A percentile compares a stretch with the other conserved stretches of the same genome.
Evolutionary conservation across 2,888 invertebrate species (phyloP).

Genomic region (Coenonympha arcania): DNA sequence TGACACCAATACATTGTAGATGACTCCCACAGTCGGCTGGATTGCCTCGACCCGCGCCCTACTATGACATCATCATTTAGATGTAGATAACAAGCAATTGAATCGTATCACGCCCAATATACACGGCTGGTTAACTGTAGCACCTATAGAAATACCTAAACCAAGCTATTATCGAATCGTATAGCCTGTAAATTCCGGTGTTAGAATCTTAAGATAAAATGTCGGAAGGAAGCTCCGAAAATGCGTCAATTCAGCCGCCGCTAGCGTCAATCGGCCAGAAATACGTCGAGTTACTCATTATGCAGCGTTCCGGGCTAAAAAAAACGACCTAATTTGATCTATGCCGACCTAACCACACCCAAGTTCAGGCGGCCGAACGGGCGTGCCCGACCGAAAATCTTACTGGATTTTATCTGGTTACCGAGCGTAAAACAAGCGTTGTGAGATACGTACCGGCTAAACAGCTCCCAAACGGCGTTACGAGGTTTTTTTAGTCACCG

Average conservation of each 20-base stretch:
- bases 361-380: conserved; percentile 26
- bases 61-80: conserved; percentile 63
- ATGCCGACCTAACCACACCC: conserved; percentile 58
- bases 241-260: conserved; percentile 25
- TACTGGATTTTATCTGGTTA: conserved; percentile 35
- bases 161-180: not conserved
- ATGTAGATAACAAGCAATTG: conserved; percentile 59
- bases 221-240: conserved; percentile 20
- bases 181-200: not conserved
- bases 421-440: conserved; percentile 40
- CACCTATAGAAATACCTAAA: conserved; percentile 27
- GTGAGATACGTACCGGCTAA: conserved; percentile 58
- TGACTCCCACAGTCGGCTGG: conserved; percentile 36
- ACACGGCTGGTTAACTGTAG: conserved; percentile 13
- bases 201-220: conserved; percentile 15
- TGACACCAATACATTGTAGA: conserved; percentile 1
- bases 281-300: conserved; percentile 34
- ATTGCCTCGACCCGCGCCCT: conserved; percentile 50
- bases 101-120: conserved; percentile 59
- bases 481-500: conserved; percentile 51
- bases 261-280: conserved; percentile 31
- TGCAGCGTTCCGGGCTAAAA: conserved; percentile 35
- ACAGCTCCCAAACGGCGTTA: conserved; percentile 46
- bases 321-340: conserved; percentile 50
- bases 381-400: conserved; percentile 34